These are phyloP conservation scores for Macroteleia sp. DNA, from an alignment of 2,888 invertebrate genomes.

Conservation along the genomic window DNA sequence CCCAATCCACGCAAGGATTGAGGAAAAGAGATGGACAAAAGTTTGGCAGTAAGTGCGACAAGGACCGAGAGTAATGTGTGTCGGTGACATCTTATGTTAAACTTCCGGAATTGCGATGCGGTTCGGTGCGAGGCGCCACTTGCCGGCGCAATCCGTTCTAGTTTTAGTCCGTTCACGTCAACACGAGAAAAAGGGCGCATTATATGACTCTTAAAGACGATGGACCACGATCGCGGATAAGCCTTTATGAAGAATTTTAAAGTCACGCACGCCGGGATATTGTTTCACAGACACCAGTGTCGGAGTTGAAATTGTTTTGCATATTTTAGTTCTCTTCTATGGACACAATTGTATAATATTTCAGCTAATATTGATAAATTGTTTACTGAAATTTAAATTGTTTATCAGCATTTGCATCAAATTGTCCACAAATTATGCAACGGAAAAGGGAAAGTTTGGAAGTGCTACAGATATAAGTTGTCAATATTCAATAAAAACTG, in stretches of 20 bases:
- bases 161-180: constrained; percentile 56
- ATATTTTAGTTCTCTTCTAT: too few species aligned
- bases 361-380: too few species aligned
- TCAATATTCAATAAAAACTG: too few species aligned
- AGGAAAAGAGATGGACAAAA: constrained; percentile 55
- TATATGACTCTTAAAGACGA: constrained; percentile 61
- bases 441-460: too few species aligned
- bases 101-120: constrained; percentile 69
- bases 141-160: constrained; percentile 72
- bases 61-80: constrained; percentile 61
- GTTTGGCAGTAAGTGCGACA: constrained; percentile 39
- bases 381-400: too few species aligned
- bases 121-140: constrained; percentile 79
- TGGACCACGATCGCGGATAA: constrained; percentile 22
- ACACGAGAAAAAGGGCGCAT: constrained; percentile 56
- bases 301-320: neutral
- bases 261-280: too few species aligned
- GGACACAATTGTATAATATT: too few species aligned
- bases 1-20: constrained; percentile 67
- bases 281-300: too few species aligned
- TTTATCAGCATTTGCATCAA: too few species aligned
- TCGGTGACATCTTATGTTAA: constrained; percentile 76
- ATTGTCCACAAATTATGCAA: too few species aligned
- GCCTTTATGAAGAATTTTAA: neutral
- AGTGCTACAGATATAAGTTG: too few species aligned